phyloP scores from a whole-genome alignment of 2,113 vertebrate genomes.

The Hippocampus guttulatus region DNA sequence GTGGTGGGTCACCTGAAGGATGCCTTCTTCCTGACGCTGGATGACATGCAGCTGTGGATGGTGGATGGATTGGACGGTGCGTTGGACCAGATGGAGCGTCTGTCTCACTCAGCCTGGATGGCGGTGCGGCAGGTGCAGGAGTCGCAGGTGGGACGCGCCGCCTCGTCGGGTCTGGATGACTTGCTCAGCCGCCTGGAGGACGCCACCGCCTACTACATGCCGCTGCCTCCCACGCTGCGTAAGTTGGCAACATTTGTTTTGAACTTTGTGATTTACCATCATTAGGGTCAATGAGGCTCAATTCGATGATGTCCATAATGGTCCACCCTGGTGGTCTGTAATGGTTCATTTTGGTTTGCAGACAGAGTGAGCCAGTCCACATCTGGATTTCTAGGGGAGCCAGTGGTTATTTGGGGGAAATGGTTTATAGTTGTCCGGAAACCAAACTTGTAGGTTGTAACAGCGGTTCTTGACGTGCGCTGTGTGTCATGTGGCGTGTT shows the following conservation, averaged over 20 bases:
- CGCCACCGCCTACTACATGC: constrained; percentile 58
- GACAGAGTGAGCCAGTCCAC: too few relatives aligned
- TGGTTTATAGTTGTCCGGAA: too few relatives aligned
- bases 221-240: constrained; percentile 60
- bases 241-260: constrained; percentile 34
- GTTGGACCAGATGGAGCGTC: constrained; percentile 39
- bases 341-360: too few relatives aligned
- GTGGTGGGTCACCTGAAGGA: constrained; percentile 64
- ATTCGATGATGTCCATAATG: too few relatives aligned
- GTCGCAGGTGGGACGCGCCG: constrained; percentile 29
- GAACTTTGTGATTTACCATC: too few relatives aligned
- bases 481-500: too few relatives aligned
- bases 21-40: constrained; percentile 57
- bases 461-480: too few relatives aligned
- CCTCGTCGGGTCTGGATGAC: constrained; percentile 48
- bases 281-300: too few relatives aligned
- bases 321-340: too few relatives aligned
- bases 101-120: neutral
- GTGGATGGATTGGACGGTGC: constrained; percentile 44
- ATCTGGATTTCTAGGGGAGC: too few relatives aligned
- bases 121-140: constrained; percentile 40
- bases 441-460: too few relatives aligned
- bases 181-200: constrained; percentile 63
- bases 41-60: constrained; percentile 59
- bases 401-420: too few relatives aligned